Conservation (phyloP, 2,888 invertebrate species). For the Copidosoma aretas region DNA sequence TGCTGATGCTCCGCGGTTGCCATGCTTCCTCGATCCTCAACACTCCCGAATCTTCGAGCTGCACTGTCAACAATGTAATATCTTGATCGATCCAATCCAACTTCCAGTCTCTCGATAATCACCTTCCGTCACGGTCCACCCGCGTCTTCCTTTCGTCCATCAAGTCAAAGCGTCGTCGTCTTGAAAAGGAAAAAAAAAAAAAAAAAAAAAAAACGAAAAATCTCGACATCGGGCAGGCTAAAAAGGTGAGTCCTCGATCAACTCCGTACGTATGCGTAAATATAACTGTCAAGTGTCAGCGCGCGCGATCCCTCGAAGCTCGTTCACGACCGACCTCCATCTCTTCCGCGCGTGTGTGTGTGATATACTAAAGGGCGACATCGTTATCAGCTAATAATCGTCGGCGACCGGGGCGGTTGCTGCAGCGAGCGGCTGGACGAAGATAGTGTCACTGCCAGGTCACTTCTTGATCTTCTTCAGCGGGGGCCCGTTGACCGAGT, state of each 20-base stretch:
- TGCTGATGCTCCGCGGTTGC: not conserved
- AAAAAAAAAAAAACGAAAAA: no score
- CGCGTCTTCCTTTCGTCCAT: no score
- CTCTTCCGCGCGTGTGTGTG: not conserved
- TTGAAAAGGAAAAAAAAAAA: no score
- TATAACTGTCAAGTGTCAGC: no score
- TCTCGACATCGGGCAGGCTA: not conserved
- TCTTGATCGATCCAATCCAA: no score
- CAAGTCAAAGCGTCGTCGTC: not conserved
- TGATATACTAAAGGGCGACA: not conserved
- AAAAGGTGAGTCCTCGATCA: no score
- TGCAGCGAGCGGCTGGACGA: not conserved
- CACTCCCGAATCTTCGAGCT: not conserved
- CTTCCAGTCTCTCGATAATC: no score
- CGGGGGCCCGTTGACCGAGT: constrained; percentile 62
- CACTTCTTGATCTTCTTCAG: constrained; percentile 68
- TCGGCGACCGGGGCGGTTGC: constrained; percentile 7
- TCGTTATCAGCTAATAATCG: not conserved
- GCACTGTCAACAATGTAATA: not conserved
- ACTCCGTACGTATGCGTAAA: no score
- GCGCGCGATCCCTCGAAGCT: not conserved
- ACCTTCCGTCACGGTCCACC: no score
- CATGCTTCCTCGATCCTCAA: not conserved
- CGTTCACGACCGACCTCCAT: not conserved
- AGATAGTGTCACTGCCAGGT: constrained; percentile 50